Conservation (phyloP, 2,113 vertebrate species). For the Pycnonotus jocosus region DNA sequence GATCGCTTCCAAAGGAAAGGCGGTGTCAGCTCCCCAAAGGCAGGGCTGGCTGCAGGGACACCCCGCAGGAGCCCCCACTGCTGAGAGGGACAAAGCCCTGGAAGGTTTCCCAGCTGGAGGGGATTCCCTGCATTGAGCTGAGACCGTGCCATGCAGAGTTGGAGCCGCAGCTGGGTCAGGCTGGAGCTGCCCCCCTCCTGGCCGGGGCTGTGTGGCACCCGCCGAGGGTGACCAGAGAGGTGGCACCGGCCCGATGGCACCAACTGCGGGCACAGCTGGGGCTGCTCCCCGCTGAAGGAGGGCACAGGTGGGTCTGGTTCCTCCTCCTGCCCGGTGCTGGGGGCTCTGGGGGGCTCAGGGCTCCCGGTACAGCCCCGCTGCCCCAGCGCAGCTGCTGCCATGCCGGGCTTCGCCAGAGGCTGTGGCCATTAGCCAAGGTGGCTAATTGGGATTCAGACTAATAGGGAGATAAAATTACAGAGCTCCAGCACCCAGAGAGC, state of each 20-base stretch:
- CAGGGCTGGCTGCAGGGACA: background rate
- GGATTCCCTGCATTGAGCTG: background rate
- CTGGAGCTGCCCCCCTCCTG: accelerated
- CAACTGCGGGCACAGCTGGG: background rate
- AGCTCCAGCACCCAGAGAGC: background rate
- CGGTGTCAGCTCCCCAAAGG: background rate
- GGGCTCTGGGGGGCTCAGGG: accelerated
- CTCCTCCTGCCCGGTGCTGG: background rate
- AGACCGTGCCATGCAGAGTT: accelerated
- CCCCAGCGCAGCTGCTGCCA: background rate
- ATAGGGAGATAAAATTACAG: background rate
- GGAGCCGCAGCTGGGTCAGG: accelerated
- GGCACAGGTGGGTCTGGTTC: accelerated
- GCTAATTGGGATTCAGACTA: background rate
- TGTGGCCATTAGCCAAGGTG: background rate
- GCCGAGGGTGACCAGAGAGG: accelerated
- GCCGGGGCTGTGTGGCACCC: accelerated
- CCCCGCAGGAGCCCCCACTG: accelerated
- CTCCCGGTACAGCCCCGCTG: background rate
- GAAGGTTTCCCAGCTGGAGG: background rate
- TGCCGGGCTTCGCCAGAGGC: background rate
- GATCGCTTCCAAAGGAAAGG: background rate
- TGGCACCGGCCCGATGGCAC: background rate
- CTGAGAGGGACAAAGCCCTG: accelerated
- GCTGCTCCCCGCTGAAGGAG: background rate